These are phyloP conservation scores for Lepidocyrtinus sp. DNA, from an alignment of 2,888 invertebrate genomes.

Conservation along the genomic window DNA sequence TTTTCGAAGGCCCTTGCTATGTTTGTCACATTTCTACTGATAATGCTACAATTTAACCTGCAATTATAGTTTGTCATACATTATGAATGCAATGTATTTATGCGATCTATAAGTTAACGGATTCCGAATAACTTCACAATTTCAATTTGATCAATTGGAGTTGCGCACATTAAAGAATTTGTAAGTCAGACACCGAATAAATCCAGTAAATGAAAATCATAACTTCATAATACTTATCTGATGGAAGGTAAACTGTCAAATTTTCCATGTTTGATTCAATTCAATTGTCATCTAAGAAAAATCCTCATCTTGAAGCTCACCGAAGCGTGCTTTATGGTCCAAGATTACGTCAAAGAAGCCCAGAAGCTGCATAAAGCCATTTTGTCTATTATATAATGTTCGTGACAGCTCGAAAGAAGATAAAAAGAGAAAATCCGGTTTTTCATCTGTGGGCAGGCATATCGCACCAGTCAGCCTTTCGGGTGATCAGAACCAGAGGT, in stretches of 20 bases:
- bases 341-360: neutral
- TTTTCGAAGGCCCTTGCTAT: constrained; percentile 7
- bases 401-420: constrained; percentile 35
- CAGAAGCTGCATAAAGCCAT: constrained; percentile 19
- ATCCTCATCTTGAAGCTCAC: neutral
- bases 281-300: neutral
- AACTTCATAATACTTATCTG: no score
- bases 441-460: constrained; percentile 24
- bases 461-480: constrained; percentile 36
- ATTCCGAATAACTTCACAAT: no score
- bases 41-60: constrained; percentile 25
- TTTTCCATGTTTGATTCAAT: no score
- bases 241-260: no score
- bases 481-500: neutral
- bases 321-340: constrained; percentile 41
- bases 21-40: constrained; percentile 19
- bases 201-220: no score
- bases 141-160: no score
- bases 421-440: constrained; percentile 54
- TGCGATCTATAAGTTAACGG: no score
- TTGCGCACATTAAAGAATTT: no score
- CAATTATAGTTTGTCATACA: no score
- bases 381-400: constrained; percentile 11
- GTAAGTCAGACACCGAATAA: no score
- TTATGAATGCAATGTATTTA: no score